Evolutionary conservation across 2,888 invertebrate genomes (phyloP).

Genomic region (Microdon myrmicae): DNA sequence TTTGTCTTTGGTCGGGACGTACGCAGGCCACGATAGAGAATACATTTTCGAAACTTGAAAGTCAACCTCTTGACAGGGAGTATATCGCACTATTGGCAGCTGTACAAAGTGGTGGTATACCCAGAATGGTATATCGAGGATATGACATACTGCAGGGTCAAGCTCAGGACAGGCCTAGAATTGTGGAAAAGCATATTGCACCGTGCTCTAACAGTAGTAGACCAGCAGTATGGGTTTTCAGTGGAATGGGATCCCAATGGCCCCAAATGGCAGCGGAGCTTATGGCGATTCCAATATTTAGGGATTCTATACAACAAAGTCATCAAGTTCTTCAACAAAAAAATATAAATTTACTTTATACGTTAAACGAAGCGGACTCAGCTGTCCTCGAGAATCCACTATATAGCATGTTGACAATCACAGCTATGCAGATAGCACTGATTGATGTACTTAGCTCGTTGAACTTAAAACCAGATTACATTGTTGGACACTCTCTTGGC

Average conservation of each 20-base stretch:
- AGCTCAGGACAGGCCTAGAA: constrained; percentile 53
- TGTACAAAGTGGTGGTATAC: constrained; percentile 69
- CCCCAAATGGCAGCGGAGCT: constrained; percentile 81
- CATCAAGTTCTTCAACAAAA: constrained; percentile 70
- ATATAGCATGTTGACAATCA: constrained; percentile 78
- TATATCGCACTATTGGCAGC: constrained; percentile 70
- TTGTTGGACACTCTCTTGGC: constrained; percentile 90
- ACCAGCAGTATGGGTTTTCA: constrained; percentile 88
- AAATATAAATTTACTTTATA: constrained; percentile 72
- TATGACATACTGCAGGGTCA: constrained; percentile 68
- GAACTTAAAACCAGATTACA: constrained; percentile 76
- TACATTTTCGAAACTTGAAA: constrained; percentile 72
- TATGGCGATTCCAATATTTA: constrained; percentile 78
- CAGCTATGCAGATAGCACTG: constrained; percentile 72
- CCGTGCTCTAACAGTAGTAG: constrained; percentile 72
- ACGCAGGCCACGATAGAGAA: constrained; percentile 77
- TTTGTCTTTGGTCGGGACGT: constrained; percentile 79
- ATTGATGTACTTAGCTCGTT: constrained; percentile 72
- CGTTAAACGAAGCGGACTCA: constrained; percentile 73
- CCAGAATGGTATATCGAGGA: constrained; percentile 78
- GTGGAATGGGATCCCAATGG: constrained; percentile 92
- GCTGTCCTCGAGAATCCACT: constrained; percentile 73
- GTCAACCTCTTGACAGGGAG: constrained; percentile 71
- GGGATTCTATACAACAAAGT: constrained; percentile 73
- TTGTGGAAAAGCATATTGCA: constrained; percentile 68